phyloP scores from a whole-genome alignment of 2,888 invertebrate species.

The Kuschelorhynchus macadamiae region DNA sequence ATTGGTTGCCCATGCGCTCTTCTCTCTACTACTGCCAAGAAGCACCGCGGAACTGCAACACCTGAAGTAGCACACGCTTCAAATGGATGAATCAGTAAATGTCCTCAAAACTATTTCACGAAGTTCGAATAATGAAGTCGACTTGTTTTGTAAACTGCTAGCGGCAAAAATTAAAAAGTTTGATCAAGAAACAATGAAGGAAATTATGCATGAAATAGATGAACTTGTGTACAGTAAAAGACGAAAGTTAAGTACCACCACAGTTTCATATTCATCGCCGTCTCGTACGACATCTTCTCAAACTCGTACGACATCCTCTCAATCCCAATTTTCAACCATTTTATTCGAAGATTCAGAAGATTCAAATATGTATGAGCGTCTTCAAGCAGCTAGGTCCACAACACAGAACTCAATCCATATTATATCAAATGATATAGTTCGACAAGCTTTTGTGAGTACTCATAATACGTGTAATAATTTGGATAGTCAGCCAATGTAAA shows the following conservation, averaged over 20 bases:
- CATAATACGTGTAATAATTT: too few species aligned
- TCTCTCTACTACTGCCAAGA: slow-evolving; percentile 19
- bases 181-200: slow-evolving; percentile 35
- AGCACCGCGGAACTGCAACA: slow-evolving; percentile 7
- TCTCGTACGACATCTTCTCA: neutral
- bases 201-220: slow-evolving; percentile 42
- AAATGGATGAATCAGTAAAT: slow-evolving; percentile 52
- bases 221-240: slow-evolving; percentile 39
- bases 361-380: too few species aligned
- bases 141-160: neutral
- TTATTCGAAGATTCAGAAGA: too few species aligned
- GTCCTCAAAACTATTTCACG: slow-evolving; percentile 39
- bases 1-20: neutral
- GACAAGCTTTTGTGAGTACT: too few species aligned
- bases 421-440: too few species aligned
- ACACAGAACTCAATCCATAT: too few species aligned
- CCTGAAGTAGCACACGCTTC: slow-evolving; percentile 28
- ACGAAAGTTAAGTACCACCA: slow-evolving; percentile 17
- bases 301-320: too few species aligned
- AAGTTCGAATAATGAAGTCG: slow-evolving; percentile 41
- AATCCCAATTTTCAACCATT: too few species aligned
- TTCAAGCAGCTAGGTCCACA: too few species aligned
- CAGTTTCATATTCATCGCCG: too few species aligned
- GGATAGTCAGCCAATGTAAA: too few species aligned
- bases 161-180: slow-evolving; percentile 29